These are phyloP conservation scores for Acrobasis suavella DNA, from an alignment of 2,888 invertebrate species.

Conservation along the genomic window DNA sequence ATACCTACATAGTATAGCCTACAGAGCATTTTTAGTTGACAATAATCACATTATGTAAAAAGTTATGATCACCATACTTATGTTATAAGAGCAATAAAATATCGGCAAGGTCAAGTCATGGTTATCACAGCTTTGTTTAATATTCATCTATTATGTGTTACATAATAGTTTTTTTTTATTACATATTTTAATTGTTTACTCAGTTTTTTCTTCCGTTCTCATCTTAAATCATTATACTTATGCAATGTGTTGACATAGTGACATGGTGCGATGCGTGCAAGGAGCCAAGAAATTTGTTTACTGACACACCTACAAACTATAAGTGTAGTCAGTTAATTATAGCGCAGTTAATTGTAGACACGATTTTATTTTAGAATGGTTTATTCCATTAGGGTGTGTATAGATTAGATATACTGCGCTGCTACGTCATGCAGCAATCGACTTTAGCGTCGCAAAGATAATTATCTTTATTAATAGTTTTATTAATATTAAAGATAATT, in stretches of 20 bases:
- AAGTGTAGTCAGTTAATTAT: not conserved
- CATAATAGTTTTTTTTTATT: conserved; percentile 8
- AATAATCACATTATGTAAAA: not conserved
- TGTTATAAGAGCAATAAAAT: not conserved
- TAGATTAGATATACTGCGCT: not conserved
- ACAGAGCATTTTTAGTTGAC: conserved; percentile 11
- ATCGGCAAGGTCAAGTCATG: not conserved
- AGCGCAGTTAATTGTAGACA: not conserved
- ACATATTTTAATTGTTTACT: conserved; percentile 16
- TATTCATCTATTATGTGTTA: conserved; percentile 1
- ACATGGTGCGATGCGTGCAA: not conserved
- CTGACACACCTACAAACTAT: not conserved
- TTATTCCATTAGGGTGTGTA: not conserved
- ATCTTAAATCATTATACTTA: not conserved
- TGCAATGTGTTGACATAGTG: not conserved
- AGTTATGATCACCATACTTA: not conserved
- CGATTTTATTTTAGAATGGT: not conserved
- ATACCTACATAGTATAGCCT: conserved; percentile 13
- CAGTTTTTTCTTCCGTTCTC: not conserved
- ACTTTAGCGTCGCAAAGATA: too few species aligned
- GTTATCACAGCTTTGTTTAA: conserved; percentile 8
- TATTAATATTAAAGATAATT: too few species aligned
- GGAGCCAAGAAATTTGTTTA: conserved; percentile 15
- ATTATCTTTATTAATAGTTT: too few species aligned
- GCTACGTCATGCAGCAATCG: too few species aligned